Percentiles rank a stretch among this genome's conserved stretches.
Evolutionary conservation across 2,113 vertebrate genomes (phyloP).

Genomic region (Rhabdomys dilectus): DNA sequence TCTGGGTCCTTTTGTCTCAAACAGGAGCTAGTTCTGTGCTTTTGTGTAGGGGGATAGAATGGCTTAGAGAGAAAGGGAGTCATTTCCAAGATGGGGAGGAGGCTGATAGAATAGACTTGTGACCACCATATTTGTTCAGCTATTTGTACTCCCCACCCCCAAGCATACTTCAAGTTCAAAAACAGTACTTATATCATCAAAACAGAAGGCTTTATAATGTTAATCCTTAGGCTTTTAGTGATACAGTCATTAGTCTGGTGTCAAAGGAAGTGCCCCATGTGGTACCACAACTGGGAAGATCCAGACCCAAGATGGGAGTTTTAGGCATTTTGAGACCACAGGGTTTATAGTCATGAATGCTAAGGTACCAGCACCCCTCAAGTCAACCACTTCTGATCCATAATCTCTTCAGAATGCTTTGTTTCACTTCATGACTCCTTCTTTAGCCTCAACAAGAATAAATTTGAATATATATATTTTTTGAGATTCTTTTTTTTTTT

Average conservation of each 20-base stretch:
- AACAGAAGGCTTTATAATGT: constrained; percentile 52
- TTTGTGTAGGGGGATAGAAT: neutral
- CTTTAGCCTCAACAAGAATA: neutral
- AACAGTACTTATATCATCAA: constrained; percentile 70
- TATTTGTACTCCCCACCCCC: constrained; percentile 40
- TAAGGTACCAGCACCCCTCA: neutral
- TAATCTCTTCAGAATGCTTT: neutral
- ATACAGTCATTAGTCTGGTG: constrained; percentile 24
- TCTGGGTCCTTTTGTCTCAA: neutral
- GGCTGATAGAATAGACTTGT: neutral
- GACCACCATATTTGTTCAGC: constrained; percentile 68
- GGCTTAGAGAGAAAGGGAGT: neutral
- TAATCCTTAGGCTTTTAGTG: constrained; percentile 53
- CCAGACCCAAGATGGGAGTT: neutral
- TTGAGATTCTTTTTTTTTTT: neutral
- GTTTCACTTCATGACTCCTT: neutral
- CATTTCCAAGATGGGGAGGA: neutral
- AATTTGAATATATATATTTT: neutral
- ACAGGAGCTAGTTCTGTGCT: neutral
- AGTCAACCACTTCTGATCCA: neutral
- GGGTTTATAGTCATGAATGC: neutral
- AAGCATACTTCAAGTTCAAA: constrained; percentile 62
- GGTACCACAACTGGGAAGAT: neutral
- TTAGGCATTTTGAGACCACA: neutral
- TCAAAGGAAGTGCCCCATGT: neutral